These are phyloP conservation scores for Jaculus jaculus DNA, from an alignment of 2,113 vertebrate species.

Conservation along the genomic window DNA sequence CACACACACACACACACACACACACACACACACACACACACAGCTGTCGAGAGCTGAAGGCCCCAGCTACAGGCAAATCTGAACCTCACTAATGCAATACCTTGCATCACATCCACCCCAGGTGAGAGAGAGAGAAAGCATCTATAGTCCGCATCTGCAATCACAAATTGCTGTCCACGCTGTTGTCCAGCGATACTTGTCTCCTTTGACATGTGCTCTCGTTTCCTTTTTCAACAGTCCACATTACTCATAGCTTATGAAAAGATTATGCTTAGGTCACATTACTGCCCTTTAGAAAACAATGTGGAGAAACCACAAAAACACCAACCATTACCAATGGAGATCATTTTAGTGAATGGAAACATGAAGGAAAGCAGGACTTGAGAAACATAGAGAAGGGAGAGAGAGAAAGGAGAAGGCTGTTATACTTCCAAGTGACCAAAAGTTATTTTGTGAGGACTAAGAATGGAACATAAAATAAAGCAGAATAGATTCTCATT, in stretches of 20 bases:
- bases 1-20: not conserved
- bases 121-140: not conserved
- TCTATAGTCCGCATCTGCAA: not conserved
- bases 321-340: not conserved
- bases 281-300: constrained; percentile 5
- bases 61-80: not conserved
- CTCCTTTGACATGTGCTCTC: not conserved
- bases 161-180: not conserved
- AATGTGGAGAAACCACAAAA: not conserved
- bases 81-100: not conserved
- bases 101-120: not conserved
- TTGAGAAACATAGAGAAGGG: not conserved
- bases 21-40: too few species aligned
- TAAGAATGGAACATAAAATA: not conserved
- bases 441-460: not conserved
- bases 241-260: constrained; percentile 42
- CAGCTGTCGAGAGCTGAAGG: not conserved
- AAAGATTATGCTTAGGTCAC: constrained; percentile 21
- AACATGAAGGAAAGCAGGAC: not conserved
- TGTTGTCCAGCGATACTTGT: not conserved
- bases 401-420: not conserved
- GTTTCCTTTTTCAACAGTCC: not conserved
- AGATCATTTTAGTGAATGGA: not conserved
- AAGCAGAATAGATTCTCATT: not conserved
- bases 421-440: not conserved